Base-by-base conservation (phyloP, 2,888 invertebrate genomes). In the Nephrotoma flavescens region DNA sequence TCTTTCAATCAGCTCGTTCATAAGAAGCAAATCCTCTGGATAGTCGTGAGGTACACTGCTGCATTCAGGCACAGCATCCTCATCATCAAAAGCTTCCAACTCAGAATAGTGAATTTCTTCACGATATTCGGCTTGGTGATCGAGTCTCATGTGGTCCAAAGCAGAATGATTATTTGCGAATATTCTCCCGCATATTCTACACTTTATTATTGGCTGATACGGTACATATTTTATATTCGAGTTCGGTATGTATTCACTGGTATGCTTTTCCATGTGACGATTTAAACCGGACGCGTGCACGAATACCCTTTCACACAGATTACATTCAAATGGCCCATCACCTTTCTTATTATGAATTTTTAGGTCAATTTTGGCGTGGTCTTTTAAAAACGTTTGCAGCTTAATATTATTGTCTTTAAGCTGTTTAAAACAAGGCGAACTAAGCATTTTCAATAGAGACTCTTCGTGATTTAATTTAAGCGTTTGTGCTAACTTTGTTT, bases 201-300 rank as follows among this genome's bases (percentile, higher is more conserved):
- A 92, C 86, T 91, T 90, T 0, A 90, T 88, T 0, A 90, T 90
- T 11, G 90, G 89, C 42, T 86, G 86, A 42, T 31, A 42, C 6
- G 52, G 41, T 4, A 87, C 87, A 19, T 9, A 42, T 19, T 87
- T 87, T 19, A 87, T 86, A 6, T 86, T 84, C 0, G 89, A 87
- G 0, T 89, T 88, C 0, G 91, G 90, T 83, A 91, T 90, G 5
- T 90, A 87, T 86, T 92, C 91, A 52, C 91, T 87, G 0, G 91
- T 90, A 88, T 92, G 92, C 83, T 91, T 91, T 87, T 91, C 92
- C 91, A 91, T 91, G 88, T 92, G 92, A 6, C 92, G 90, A 42
- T 89, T 88, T 19, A 92, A 86, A 0, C 92, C 91, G 0, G 92
- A 91, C 12, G 90, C 90, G 87, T 92, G 91, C 0, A 92, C 92